Evolutionary conservation across 2,113 vertebrate genomes (phyloP).

Genomic region (Bettongia penicillata): DNA sequence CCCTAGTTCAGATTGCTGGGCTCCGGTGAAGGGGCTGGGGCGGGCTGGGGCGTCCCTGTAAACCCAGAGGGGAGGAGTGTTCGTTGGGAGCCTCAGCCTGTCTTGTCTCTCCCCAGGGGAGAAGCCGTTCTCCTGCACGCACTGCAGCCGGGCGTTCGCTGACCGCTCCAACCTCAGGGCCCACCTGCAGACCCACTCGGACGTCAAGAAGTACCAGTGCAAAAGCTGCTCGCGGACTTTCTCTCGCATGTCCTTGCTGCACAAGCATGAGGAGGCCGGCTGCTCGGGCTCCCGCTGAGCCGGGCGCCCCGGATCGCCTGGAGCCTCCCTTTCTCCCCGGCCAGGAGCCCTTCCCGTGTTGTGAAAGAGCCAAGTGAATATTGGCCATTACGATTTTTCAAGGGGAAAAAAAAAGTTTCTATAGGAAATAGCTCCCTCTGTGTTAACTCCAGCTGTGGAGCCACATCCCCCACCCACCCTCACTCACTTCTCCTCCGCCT

Average conservation of each 20-base stretch:
- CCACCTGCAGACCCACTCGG: constrained; percentile 98
- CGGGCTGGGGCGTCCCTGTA: background rate
- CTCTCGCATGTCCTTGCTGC: constrained; percentile 98
- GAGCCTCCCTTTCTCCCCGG: background rate
- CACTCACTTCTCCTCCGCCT: background rate
- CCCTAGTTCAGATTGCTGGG: background rate
- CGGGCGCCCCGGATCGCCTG: background rate
- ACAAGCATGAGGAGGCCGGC: constrained; percentile 93
- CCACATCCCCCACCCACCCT: background rate
- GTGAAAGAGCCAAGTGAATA: constrained; percentile 5
- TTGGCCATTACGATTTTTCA: background rate
- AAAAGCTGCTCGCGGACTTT: constrained; percentile 94
- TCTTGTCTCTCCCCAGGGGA: constrained; percentile 85
- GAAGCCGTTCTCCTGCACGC: constrained; percentile 96
- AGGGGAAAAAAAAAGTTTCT: constrained; percentile 53
- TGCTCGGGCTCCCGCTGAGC: constrained; percentile 88
- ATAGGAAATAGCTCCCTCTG: constrained; percentile 74
- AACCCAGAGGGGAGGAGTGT: no score
- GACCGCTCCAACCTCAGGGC: constrained; percentile 98
- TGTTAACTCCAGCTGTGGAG: constrained; percentile 5
- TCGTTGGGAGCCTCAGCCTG: background rate
- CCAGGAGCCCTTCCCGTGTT: constrained; percentile 40
- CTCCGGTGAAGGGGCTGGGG: background rate
- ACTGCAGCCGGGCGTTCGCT: constrained; percentile 96
- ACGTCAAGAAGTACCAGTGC: constrained; percentile 99